These are phyloP conservation scores for Neotoxoptera formosana DNA, from an alignment of 1,140 invertebrate species.

Conservation along the genomic window DNA sequence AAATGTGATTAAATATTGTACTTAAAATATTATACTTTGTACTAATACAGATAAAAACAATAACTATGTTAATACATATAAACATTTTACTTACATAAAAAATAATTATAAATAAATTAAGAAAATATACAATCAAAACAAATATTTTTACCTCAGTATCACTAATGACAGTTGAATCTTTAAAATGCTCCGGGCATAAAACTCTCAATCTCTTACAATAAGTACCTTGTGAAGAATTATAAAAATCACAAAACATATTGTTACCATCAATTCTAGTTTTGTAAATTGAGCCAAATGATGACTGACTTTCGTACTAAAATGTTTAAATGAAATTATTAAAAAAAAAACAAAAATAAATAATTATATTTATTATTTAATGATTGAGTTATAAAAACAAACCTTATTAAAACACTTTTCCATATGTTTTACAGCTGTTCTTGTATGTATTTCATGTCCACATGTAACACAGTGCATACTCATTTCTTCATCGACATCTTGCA, in stretches of 20 bases:
- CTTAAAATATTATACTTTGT: neutral
- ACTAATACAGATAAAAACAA: neutral
- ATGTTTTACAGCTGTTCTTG: conserved; percentile 86
- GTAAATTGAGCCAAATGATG: conserved; percentile 93
- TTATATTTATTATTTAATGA: neutral
- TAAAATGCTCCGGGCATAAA: conserved; percentile 97
- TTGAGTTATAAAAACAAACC: conserved; percentile 64
- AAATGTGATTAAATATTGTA: neutral
- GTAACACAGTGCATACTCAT: conserved; percentile 95
- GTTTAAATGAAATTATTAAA: conserved; percentile 58
- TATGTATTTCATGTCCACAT: conserved; percentile 92
- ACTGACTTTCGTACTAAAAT: conserved; percentile 90
- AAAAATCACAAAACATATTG: conserved; percentile 98
- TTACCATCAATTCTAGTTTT: conserved; percentile 93
- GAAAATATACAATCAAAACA: neutral
- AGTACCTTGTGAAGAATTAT: conserved; percentile 86
- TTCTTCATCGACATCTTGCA: conserved; percentile 74
- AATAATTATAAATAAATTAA: neutral
- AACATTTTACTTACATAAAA: neutral
- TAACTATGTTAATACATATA: neutral
- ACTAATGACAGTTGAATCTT: conserved; percentile 86
- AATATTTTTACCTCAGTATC: conserved; percentile 70
- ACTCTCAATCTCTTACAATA: conserved; percentile 96
- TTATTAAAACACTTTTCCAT: conserved; percentile 97
- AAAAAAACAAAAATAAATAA: conserved; percentile 23